phyloP scores from a whole-genome alignment of 1,140 invertebrate species.

The Aphidius ervi region DNA sequence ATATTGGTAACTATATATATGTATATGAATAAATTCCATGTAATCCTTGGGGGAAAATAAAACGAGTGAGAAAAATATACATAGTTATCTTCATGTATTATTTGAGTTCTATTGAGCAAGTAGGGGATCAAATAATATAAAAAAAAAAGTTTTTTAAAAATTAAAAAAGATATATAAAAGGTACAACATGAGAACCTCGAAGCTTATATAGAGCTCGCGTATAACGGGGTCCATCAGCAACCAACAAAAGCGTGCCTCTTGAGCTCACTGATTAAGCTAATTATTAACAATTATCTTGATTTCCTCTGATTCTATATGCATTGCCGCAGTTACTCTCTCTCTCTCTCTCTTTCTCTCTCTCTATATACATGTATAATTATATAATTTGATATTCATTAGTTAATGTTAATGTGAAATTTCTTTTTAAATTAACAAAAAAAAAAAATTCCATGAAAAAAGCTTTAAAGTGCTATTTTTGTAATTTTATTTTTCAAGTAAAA shows the following conservation, averaged over 20 bases:
- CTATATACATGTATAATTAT: slow-evolving; percentile 9
- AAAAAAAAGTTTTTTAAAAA: no score
- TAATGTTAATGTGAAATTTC: slow-evolving; percentile 11
- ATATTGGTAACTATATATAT: no score
- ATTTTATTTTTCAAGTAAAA: no score
- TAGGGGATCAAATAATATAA: no score
- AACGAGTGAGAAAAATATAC: no score
- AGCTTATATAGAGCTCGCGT: slow-evolving; percentile 8
- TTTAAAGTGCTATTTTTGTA: no score
- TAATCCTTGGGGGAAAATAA: no score
- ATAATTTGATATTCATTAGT: slow-evolving; percentile 32
- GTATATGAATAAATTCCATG: no score
- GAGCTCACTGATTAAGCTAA: slow-evolving; percentile 50
- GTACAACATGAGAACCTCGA: slow-evolving; percentile 23
- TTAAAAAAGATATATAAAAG: background rate
- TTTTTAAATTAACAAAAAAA: background rate
- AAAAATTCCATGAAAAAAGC: no score
- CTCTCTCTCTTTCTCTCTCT: slow-evolving; percentile 25
- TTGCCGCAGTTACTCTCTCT: slow-evolving; percentile 28
- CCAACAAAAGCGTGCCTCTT: slow-evolving; percentile 39
- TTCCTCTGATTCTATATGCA: slow-evolving; percentile 39
- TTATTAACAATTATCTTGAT: slow-evolving; percentile 55
- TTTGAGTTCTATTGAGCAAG: no score
- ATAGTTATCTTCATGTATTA: no score
- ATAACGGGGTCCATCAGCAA: slow-evolving; percentile 10